Evolutionary conservation across 2,888 invertebrate species (phyloP), one percentile per base, ranked within the genome.

Genomic region (Troides helena): DNA sequence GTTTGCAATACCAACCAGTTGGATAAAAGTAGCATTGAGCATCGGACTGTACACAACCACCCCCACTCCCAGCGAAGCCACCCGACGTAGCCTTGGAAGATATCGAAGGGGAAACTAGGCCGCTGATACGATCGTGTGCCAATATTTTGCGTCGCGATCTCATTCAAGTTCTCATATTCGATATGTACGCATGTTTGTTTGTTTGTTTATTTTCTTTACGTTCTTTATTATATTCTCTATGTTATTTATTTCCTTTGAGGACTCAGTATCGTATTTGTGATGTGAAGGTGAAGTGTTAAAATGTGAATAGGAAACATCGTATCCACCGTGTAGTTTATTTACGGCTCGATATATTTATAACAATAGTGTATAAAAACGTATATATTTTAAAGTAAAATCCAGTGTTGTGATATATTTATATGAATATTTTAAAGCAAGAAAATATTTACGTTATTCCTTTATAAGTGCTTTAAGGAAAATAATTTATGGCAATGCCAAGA

Each of bases 51-150:
- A 50, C 57, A 57, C 65, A 65, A 65, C n/a, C 59, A 65, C 66
- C 69, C 65, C 73, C 68, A 39, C 39, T 70, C 63, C 67, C 56
- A 23, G n/a, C 36, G 23, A 30, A 17, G n/a, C 62, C 65, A 70
- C 71, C 75, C 73, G 72, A 67, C 72, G 68, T 75, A 77, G 74
- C 86, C 86, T 88, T 85, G 83, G 72, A 67, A 78, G 83, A 80
- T 85, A 85, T 81, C 81, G 79, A 76, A 72, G 76, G 62, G 72
- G 46, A 80, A 88, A 81, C 80, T 87, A 76, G 85, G 85, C 72
- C 86, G 83, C 70, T 76, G 83, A 85, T 84, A 84, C 68, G 74
- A 74, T 73, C 73, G 72, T 72, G 72, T 69, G 71, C 73, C 74
- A 75, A 83, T 81, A 81, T 77, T 77, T 77, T 72, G 77, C 76